Evolutionary conservation across 2,888 invertebrate genomes (phyloP).

Genomic region (Graphium colonna): DNA sequence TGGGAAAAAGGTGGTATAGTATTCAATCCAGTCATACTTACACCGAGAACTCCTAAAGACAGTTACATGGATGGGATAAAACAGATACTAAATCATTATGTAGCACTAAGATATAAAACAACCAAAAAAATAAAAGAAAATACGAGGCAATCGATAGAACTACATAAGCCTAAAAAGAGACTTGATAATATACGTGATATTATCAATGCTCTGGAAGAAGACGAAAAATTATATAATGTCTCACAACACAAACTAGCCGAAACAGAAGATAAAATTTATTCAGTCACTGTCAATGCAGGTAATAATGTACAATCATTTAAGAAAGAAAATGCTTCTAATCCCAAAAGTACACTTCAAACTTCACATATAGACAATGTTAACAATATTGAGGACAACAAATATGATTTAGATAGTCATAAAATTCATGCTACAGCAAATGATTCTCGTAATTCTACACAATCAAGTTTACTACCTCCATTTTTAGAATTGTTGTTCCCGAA

Average conservation of each 20-base stretch:
- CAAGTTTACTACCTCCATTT: conserved; percentile 48
- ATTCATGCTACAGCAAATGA: too few species aligned
- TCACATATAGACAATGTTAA: background rate
- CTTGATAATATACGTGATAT: conserved; percentile 67
- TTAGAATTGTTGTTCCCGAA: conserved; percentile 50
- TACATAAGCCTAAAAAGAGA: conserved; percentile 37
- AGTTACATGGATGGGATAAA: conserved; percentile 52
- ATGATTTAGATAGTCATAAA: too few species aligned
- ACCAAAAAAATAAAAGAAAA: conserved; percentile 24
- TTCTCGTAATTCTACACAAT: conserved; percentile 23
- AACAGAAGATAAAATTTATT: conserved; percentile 42
- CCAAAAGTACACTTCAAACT: background rate
- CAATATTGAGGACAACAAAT: too few species aligned
- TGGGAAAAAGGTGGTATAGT: conserved; percentile 70
- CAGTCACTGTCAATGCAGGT: background rate
- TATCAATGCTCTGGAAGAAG: conserved; percentile 54
- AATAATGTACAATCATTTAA: background rate
- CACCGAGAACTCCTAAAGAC: conserved; percentile 43
- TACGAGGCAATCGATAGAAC: conserved; percentile 13
- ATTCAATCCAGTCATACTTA: conserved; percentile 57
- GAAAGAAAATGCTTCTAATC: conserved; percentile 1
- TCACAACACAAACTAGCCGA: conserved; percentile 44
- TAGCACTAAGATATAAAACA: conserved; percentile 25
- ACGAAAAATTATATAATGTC: conserved; percentile 32
- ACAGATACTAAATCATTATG: conserved; percentile 43